Evolutionary conservation across 2,113 vertebrate species (phyloP).

Genomic region (Rhagologus leucostigma): DNA sequence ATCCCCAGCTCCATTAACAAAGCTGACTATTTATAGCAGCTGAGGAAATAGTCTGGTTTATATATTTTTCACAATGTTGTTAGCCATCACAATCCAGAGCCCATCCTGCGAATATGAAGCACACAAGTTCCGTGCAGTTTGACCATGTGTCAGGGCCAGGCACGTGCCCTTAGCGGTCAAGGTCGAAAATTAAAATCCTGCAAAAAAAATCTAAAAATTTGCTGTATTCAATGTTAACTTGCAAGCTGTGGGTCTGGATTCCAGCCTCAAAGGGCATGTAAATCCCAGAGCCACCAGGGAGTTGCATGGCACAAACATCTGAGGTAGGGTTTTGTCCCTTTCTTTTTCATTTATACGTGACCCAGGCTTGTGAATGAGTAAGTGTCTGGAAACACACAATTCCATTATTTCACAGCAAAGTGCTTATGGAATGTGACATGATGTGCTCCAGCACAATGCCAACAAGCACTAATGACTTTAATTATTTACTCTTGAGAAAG

Average conservation of each 20-base stretch:
- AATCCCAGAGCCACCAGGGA: neutral
- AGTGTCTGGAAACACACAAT: neutral
- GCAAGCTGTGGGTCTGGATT: neutral
- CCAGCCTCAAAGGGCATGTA: neutral
- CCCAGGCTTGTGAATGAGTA: neutral
- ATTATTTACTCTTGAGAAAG: slow-evolving; percentile 18
- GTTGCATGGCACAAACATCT: neutral
- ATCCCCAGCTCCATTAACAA: neutral
- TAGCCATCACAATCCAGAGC: neutral
- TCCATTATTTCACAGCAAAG: neutral
- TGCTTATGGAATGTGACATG: neutral
- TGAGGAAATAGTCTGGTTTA: neutral
- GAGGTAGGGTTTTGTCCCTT: neutral
- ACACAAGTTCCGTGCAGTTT: neutral
- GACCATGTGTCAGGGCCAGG: neutral
- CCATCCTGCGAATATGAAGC: neutral
- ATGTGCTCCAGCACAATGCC: neutral
- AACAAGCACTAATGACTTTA: neutral
- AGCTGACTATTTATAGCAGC: neutral
- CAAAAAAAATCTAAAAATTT: neutral
- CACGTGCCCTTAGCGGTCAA: neutral
- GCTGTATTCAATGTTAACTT: neutral
- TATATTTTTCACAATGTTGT: neutral
- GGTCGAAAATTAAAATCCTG: neutral
- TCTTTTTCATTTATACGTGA: neutral